Percentiles rank a stretch among this genome's conserved stretches.
Evolutionary conservation across 2,113 vertebrate genomes (phyloP).

Genomic region (Ancistrus triradiatus): DNA sequence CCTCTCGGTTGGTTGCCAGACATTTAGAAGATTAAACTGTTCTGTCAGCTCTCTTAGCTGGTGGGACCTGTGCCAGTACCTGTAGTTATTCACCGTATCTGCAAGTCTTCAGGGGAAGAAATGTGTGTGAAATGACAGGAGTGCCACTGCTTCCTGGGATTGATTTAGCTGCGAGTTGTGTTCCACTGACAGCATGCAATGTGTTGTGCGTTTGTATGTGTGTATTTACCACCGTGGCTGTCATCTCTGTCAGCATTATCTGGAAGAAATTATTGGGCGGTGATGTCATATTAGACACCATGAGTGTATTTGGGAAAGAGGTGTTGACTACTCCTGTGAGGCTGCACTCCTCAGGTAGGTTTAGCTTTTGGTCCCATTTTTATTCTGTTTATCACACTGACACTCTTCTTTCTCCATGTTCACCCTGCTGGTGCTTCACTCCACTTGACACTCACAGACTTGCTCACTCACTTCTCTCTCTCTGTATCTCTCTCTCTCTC

Average conservation of each 20-base stretch:
- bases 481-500: slow-evolving; percentile 24
- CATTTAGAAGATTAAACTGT: slow-evolving; percentile 28
- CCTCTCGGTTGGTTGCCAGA: slow-evolving; percentile 16
- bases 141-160: slow-evolving; percentile 44
- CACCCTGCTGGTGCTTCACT: neutral
- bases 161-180: slow-evolving; percentile 41
- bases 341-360: slow-evolving; percentile 21
- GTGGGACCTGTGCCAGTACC: slow-evolving; percentile 32
- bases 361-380: slow-evolving; percentile 22
- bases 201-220: slow-evolving; percentile 32
- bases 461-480: slow-evolving; percentile 4
- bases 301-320: slow-evolving; percentile 26
- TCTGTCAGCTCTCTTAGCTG: slow-evolving; percentile 25
- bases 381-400: slow-evolving; percentile 8
- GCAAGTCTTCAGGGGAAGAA: slow-evolving; percentile 27
- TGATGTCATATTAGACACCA: slow-evolving; percentile 49
- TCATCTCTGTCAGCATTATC: slow-evolving; percentile 43
- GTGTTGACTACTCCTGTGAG: slow-evolving; percentile 24
- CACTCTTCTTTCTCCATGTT: neutral
- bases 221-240: slow-evolving; percentile 43
- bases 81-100: slow-evolving; percentile 40
- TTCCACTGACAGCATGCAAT: slow-evolving; percentile 42
- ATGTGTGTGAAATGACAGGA: neutral
- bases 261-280: slow-evolving; percentile 38
- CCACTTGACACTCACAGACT: neutral